A percentile compares a stretch with the other conserved stretches of the same genome.
Conservation (phyloP, 2,888 invertebrate genomes). For the Drosophila dives region DNA sequence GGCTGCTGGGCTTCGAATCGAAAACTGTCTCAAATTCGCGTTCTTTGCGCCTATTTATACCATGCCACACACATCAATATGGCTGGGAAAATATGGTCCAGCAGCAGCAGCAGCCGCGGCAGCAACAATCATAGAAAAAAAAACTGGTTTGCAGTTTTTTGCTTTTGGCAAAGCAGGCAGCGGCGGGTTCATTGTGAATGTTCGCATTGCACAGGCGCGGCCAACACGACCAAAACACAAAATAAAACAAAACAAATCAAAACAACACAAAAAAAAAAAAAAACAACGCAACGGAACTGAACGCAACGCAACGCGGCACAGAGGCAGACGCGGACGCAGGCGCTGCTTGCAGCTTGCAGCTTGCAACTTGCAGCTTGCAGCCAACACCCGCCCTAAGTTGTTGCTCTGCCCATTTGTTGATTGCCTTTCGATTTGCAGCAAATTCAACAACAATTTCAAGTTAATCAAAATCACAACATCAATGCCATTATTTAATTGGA, state of each 20-base stretch:
- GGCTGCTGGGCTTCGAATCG: conserved; percentile 51
- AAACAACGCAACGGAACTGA: not conserved
- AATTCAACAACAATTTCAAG: conserved; percentile 20
- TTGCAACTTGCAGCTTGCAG: conserved; percentile 9
- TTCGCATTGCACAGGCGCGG: conserved; percentile 61
- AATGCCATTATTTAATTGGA: conserved; percentile 68
- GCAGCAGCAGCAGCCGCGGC: conserved; percentile 30
- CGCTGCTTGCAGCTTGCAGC: not conserved
- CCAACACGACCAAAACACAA: conserved; percentile 22
- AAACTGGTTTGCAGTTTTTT: conserved; percentile 60
- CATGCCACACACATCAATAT: conserved; percentile 35
- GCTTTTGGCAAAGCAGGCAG: conserved; percentile 70
- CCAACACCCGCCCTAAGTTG: conserved; percentile 49
- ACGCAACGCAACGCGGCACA: conserved; percentile 9
- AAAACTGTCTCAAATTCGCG: conserved; percentile 74
- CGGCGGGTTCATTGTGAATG: conserved; percentile 48
- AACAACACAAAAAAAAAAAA: too few relatives aligned
- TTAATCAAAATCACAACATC: conserved; percentile 55
- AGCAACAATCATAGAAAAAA: conserved; percentile 32
- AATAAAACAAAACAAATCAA: too few relatives aligned
- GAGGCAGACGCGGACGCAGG: not conserved
- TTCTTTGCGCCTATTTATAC: conserved; percentile 79
- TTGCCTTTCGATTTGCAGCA: conserved; percentile 45
- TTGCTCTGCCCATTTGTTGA: conserved; percentile 51
- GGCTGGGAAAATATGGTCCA: conserved; percentile 59